Evolutionary conservation across 2,797 vertebrate genomes (phyloP).

Genomic region (Siniperca undulata): DNA sequence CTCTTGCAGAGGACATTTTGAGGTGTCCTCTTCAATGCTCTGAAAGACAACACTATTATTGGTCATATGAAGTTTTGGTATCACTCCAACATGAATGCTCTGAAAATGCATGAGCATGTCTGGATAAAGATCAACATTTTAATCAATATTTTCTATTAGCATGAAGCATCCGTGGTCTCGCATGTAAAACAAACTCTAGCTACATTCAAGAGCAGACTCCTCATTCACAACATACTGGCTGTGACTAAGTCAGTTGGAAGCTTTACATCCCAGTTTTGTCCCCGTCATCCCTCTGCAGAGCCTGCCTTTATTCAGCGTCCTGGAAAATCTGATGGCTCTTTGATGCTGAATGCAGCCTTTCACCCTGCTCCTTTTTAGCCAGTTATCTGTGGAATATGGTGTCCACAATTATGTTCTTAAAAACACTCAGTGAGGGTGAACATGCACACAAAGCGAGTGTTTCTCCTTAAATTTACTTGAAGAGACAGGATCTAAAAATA

Average conservation of each 20-base stretch:
- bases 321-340: conserved; percentile 51
- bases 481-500: conserved; percentile 70
- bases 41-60: neutral
- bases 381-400: conserved; percentile 48
- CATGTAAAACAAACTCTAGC: neutral
- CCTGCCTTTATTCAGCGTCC: conserved; percentile 10
- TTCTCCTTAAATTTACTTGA: conserved; percentile 37
- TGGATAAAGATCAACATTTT: conserved; percentile 1
- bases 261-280: conserved; percentile 30
- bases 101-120: neutral
- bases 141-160: neutral
- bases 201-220: neutral
- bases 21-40: neutral
- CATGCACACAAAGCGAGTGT: conserved; percentile 28
- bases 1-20: neutral
- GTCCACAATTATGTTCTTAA: conserved; percentile 35
- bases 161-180: neutral
- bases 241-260: conserved; percentile 7
- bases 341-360: conserved; percentile 60
- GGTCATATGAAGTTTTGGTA: neutral
- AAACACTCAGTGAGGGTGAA: conserved; percentile 31
- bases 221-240: neutral
- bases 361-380: conserved; percentile 19
- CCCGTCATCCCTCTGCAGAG: conserved; percentile 6
- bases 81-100: neutral